Conservation (phyloP, 2,797 vertebrate genomes). For the Crenuchus spilurus region DNA sequence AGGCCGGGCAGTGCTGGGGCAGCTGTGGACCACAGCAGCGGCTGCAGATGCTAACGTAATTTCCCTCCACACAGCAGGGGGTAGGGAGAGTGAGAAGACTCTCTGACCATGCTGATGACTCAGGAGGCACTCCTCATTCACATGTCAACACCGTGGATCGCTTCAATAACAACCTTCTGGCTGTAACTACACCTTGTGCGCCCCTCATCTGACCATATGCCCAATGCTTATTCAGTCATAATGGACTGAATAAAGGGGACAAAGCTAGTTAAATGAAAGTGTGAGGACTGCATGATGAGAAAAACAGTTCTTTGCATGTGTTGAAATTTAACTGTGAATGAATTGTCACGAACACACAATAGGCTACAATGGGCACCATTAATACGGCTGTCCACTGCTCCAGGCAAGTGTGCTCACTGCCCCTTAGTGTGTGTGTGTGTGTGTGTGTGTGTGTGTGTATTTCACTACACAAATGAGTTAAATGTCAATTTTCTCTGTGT, state of each 20-base stretch:
- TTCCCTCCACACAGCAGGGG: background rate
- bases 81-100: background rate
- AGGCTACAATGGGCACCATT: too few relatives aligned
- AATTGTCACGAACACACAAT: too few relatives aligned
- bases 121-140: conserved; percentile 10
- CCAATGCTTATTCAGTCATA: background rate
- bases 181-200: background rate
- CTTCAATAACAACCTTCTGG: conserved; percentile 4
- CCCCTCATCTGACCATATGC: background rate
- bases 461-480: too few relatives aligned
- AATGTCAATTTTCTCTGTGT: too few relatives aligned
- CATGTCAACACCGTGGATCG: background rate
- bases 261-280: background rate
- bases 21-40: conserved; percentile 16
- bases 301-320: too few relatives aligned
- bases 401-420: too few relatives aligned
- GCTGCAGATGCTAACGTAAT: conserved; percentile 14
- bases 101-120: background rate
- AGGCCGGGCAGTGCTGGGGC: background rate
- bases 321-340: too few relatives aligned
- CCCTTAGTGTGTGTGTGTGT: too few relatives aligned
- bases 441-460: too few relatives aligned
- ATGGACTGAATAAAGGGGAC: background rate
- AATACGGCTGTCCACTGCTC: too few relatives aligned
- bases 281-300: too few relatives aligned